A percentile compares a stretch with the other conserved stretches of the same genome.
These are phyloP conservation scores for Ophion ellenae DNA, from an alignment of 2,888 invertebrate species.

Conservation along the genomic window DNA sequence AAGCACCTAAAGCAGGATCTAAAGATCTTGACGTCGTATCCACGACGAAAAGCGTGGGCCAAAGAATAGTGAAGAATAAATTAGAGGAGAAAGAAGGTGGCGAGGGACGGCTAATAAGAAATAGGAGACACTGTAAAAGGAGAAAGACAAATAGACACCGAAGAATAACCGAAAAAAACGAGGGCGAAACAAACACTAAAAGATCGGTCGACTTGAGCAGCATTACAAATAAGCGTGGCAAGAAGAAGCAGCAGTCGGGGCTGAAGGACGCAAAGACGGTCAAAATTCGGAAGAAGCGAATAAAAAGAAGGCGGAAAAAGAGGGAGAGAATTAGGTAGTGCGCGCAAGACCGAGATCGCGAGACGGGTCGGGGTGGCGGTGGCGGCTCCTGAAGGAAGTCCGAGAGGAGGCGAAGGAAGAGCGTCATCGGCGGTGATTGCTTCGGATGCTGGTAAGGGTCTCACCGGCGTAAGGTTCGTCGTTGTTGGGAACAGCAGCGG, in stretches of 20 bases:
- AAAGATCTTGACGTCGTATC: conserved; percentile 80
- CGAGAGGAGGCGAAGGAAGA: conserved; percentile 59
- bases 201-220: conserved; percentile 63
- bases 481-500: conserved; percentile 85
- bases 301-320: conserved; percentile 68
- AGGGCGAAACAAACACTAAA: conserved; percentile 61
- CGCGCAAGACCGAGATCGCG: conserved; percentile 64
- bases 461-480: conserved; percentile 83
- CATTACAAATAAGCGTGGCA: conserved; percentile 56
- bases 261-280: conserved; percentile 68
- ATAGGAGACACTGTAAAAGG: conserved; percentile 64
- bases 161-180: conserved; percentile 62
- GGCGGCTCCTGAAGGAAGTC: conserved; percentile 61
- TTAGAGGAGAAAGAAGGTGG: conserved; percentile 70
- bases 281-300: conserved; percentile 64
- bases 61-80: conserved; percentile 80
- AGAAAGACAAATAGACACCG: conserved; percentile 62
- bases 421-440: conserved; percentile 64
- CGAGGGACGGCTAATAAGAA: conserved; percentile 60
- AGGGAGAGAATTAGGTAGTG: conserved; percentile 65
- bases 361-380: conserved; percentile 62
- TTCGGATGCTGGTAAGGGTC: conserved; percentile 74
- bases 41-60: conserved; percentile 80
- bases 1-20: conserved; percentile 61
- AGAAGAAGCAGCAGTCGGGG: conserved; percentile 67